Conservation (phyloP, 2,113 vertebrate species). For the Hystrix brachyura region DNA sequence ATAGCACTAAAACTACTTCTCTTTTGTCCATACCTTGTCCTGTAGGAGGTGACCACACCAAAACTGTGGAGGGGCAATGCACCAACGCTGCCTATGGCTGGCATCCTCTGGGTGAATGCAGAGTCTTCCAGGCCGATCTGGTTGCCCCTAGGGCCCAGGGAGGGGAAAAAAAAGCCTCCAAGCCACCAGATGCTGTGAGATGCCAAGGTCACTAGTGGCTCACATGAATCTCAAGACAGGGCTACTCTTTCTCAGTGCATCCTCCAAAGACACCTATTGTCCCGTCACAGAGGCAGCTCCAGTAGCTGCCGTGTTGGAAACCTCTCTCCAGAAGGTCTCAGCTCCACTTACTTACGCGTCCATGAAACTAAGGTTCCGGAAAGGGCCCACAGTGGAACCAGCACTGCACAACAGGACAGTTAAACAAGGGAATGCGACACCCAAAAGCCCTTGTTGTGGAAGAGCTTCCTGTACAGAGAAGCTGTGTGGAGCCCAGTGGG, state of each 20-base stretch:
- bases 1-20: constrained; percentile 10
- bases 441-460: not conserved
- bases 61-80: not conserved
- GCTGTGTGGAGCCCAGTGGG: not conserved
- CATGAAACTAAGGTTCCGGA: too few species aligned
- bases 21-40: not conserved
- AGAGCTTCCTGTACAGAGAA: not conserved
- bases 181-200: not conserved
- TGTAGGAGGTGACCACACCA: not conserved
- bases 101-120: not conserved
- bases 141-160: not conserved
- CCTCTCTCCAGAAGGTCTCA: too few species aligned
- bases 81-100: not conserved
- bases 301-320: accelerated
- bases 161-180: not conserved
- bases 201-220: accelerated
- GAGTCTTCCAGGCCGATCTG: not conserved
- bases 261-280: not conserved
- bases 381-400: accelerated
- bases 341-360: not conserved
- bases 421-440: not conserved
- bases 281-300: not conserved
- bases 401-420: accelerated
- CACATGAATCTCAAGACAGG: not conserved
- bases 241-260: not conserved